Evolutionary conservation across 92 coral and sea anemone genomes (phyloP).

Genomic region (Zoanthus gigantus): DNA sequence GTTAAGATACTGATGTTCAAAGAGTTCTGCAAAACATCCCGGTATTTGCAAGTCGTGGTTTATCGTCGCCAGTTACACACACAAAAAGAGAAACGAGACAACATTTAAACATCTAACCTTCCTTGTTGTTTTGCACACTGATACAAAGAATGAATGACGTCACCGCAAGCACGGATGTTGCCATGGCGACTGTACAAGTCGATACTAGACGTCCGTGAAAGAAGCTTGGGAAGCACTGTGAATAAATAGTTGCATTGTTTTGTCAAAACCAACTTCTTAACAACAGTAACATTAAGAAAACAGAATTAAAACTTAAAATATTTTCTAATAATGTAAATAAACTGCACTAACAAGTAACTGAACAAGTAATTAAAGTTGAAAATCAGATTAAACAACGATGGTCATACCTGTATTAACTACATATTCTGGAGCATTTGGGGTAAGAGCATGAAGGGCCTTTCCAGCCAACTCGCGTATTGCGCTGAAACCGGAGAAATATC

Average conservation of each 20-base stretch:
- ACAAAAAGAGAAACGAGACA: too few relatives aligned
- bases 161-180: slow-evolving; percentile 87
- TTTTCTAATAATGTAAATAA: too few relatives aligned
- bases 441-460: slow-evolving; percentile 82
- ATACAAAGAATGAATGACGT: slow-evolving; percentile 80
- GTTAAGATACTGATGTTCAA: too few relatives aligned
- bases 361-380: too few relatives aligned
- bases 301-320: not conserved
- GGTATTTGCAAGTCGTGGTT: too few relatives aligned
- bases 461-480: slow-evolving; percentile 90
- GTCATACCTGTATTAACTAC: slow-evolving; percentile 82
- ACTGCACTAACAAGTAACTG: too few relatives aligned
- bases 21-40: too few relatives aligned
- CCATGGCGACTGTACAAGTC: slow-evolving; percentile 94
- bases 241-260: not conserved
- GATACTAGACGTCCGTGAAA: slow-evolving; percentile 76
- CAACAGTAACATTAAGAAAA: too few relatives aligned
- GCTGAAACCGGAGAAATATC: slow-evolving; percentile 41
- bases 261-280: not conserved
- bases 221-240: slow-evolving; percentile 84
- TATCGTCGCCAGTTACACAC: too few relatives aligned
- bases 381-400: too few relatives aligned
- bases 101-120: slow-evolving; percentile 54
- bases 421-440: slow-evolving; percentile 82
- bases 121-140: slow-evolving; percentile 63